Evolutionary conservation across 2,888 invertebrate genomes (phyloP), one percentile per base, ranked within the genome.

Genomic region (Drosophila gaucha): DNA sequence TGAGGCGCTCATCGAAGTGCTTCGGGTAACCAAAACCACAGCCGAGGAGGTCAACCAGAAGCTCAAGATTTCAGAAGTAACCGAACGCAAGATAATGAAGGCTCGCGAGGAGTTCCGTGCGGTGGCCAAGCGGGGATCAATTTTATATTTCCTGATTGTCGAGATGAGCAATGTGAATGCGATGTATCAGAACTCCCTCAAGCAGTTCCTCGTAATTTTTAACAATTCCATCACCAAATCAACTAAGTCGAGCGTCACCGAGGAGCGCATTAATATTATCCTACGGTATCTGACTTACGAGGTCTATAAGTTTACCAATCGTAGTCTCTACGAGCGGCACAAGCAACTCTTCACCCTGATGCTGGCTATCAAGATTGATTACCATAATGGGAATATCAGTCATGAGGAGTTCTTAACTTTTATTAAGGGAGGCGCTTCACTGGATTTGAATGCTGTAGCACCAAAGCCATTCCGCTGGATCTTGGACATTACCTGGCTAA

Each of bases 81-180:
- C 98, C 0, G 98, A 99, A 90, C 95, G 95, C 76, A 98, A 98
- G 91, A 99, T 99, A 69, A 97, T 97, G 89, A 93, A 96, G 58
- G 98, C 98, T 0, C 93, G 99, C 58, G 98, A 99, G 92, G 98
- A 99, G 90, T 99, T 98, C 90, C 94, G 98, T 75, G 97, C 98
- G 0, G 98, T 99, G 1, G 99, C 99, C 2, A 96, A 97, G 0
- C 93, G 98, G 76, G 98, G 98, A 14, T 98, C 98, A 0, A 98
- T 98, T 58, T 92, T 99, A 1, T 99, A 99, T 90, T 99, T 99
- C 90, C 93, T 99, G 36, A 98, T 99, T 67, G 98, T 98, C 0
- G 98, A 99, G 93, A 98, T 99, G 98, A 97, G 97, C 87, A 96
- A 97, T 89, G 98, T 99, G 0, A 98, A 98, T 89, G 94, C 95